These are phyloP conservation scores for Hypotaenidia philippensis DNA, from an alignment of 2,797 vertebrate species.

Conservation along the genomic window DNA sequence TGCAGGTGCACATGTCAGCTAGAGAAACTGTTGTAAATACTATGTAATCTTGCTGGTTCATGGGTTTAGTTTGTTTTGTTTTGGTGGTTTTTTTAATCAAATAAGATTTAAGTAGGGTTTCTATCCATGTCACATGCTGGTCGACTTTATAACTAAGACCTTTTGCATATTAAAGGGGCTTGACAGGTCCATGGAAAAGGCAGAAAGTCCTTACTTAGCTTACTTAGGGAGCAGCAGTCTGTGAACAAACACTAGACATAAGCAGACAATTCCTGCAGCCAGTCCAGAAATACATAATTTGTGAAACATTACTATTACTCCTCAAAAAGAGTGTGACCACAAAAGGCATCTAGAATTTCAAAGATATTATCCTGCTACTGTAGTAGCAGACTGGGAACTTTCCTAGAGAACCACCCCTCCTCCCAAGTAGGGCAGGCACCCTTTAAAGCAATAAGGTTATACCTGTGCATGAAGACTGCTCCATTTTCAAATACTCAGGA, in stretches of 20 bases:
- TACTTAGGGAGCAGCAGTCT: background rate
- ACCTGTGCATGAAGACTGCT: background rate
- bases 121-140: background rate
- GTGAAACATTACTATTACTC: background rate
- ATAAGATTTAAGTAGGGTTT: background rate
- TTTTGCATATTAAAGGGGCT: background rate
- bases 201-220: background rate
- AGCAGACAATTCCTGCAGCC: background rate
- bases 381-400: background rate
- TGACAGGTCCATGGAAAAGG: background rate
- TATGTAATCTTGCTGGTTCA: no score
- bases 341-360: background rate
- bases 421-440: background rate
- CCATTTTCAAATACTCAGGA: background rate
- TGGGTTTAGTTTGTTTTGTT: rapidly evolving
- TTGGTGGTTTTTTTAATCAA: background rate
- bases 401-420: background rate
- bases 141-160: background rate
- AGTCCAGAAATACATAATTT: background rate
- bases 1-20: background rate
- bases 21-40: background rate
- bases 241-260: background rate
- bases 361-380: background rate
- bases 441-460: background rate
- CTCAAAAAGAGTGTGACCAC: background rate